Conservation (phyloP, 2,888 invertebrate genomes). For the Eudemis profundana region DNA sequence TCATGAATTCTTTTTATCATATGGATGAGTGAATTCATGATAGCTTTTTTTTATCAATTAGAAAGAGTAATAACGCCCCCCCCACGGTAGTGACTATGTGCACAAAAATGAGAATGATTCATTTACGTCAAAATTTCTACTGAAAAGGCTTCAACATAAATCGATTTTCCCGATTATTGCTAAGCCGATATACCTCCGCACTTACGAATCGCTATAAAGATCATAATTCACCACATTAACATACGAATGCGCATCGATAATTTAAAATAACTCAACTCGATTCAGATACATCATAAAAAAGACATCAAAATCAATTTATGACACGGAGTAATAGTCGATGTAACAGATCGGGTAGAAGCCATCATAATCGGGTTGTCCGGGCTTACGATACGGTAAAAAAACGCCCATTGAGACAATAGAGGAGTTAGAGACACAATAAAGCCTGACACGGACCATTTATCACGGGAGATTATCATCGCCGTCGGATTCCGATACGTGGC, state of each 20-base stretch:
- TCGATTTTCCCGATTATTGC: background rate
- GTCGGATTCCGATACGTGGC: constrained; percentile 63
- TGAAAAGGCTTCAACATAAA: background rate
- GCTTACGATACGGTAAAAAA: constrained; percentile 80
- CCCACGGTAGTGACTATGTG: too few species aligned
- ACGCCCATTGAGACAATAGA: constrained; percentile 85
- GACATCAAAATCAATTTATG: constrained; percentile 81
- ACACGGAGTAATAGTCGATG: constrained; percentile 61
- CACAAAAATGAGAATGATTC: too few species aligned
- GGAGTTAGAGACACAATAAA: constrained; percentile 77
- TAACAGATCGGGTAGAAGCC: constrained; percentile 52
- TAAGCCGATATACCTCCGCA: background rate
- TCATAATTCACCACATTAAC: constrained; percentile 72
- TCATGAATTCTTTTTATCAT: too few species aligned
- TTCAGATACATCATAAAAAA: constrained; percentile 73
- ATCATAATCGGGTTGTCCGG: constrained; percentile 77
- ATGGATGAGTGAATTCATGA: too few species aligned
- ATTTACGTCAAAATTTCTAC: background rate
- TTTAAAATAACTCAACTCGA: constrained; percentile 78
- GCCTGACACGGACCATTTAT: constrained; percentile 83
- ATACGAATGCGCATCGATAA: constrained; percentile 76
- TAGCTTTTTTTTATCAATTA: too few species aligned
- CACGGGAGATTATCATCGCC: constrained; percentile 78
- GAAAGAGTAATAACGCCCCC: too few species aligned
- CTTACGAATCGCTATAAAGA: constrained; percentile 55